These are phyloP conservation scores for Saxicola maurus DNA, from an alignment of 2,797 vertebrate genomes.

Conservation along the genomic window DNA sequence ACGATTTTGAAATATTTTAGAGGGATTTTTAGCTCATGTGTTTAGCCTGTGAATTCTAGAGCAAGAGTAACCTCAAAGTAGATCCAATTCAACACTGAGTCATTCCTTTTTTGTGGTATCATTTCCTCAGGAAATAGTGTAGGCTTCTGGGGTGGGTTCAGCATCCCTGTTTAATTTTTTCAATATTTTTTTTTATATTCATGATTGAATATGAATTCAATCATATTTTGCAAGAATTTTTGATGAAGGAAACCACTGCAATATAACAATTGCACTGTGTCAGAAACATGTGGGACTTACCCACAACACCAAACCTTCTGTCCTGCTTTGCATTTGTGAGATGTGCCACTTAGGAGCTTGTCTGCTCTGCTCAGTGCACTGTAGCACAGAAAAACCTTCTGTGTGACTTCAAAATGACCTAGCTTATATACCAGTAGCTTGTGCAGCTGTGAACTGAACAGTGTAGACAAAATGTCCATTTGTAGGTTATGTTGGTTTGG, in stretches of 20 bases:
- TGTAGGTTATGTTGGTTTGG: not conserved
- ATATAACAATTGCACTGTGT: fast-evolving
- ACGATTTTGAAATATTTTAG: not conserved
- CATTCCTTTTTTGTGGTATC: fast-evolving
- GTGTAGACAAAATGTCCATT: not conserved
- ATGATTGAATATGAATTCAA: not conserved
- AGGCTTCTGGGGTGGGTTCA: not conserved
- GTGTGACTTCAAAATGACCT: not conserved
- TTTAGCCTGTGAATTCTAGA: not conserved
- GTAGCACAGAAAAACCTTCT: not conserved
- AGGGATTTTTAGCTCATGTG: not conserved
- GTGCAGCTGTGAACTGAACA: not conserved
- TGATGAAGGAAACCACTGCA: not conserved
- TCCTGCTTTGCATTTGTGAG: not conserved
- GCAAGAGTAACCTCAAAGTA: not conserved
- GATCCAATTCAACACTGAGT: not conserved
- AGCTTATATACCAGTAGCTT: not conserved
- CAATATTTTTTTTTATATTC: no score
- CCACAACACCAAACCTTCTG: not conserved
- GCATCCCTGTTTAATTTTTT: not conserved
- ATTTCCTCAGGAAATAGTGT: not conserved
- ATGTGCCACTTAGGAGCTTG: not conserved
- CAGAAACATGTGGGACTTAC: not conserved
- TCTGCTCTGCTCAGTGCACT: not conserved
- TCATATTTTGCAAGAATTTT: not conserved